Percentiles rank a stretch among this genome's conserved stretches.
Evolutionary conservation across 1,140 invertebrate species (phyloP).

Genomic region (Brachionus paranguensis): DNA sequence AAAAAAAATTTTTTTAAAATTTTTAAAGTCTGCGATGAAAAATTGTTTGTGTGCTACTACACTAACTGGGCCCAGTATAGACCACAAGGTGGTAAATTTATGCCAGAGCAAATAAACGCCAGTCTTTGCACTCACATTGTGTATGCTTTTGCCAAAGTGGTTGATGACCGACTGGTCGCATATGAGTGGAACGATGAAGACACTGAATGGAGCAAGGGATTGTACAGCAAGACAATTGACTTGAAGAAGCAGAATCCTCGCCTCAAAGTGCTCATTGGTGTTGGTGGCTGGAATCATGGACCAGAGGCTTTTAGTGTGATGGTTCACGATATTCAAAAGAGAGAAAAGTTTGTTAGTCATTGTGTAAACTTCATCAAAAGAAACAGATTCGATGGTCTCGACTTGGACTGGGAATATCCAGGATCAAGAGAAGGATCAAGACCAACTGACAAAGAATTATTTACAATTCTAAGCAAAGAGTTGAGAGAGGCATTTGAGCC

Average conservation of each 20-base stretch:
- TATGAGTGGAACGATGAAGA: slow-evolving; percentile 72
- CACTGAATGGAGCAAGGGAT: slow-evolving; percentile 13
- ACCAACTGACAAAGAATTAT: slow-evolving; percentile 40
- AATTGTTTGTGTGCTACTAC: slow-evolving; percentile 69
- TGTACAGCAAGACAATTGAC: background rate
- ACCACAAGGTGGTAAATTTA: slow-evolving; percentile 74
- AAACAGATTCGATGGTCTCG: slow-evolving; percentile 50
- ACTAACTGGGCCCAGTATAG: slow-evolving; percentile 88
- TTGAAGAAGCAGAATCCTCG: slow-evolving; percentile 55
- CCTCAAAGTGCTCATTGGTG: slow-evolving; percentile 70
- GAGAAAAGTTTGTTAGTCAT: slow-evolving; percentile 27
- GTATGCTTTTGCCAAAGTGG: slow-evolving; percentile 66
- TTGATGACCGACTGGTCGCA: slow-evolving; percentile 73
- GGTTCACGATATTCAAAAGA: slow-evolving; percentile 64
- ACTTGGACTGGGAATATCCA: slow-evolving; percentile 48
- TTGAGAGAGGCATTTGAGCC: background rate
- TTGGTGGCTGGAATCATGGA: slow-evolving; percentile 86
- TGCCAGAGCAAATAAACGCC: slow-evolving; percentile 74
- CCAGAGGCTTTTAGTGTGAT: slow-evolving; percentile 66
- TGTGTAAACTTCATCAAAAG: slow-evolving; percentile 51
- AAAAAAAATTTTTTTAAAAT: background rate
- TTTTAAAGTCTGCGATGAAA: slow-evolving; percentile 1
- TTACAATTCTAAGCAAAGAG: slow-evolving; percentile 9
- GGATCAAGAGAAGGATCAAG: slow-evolving; percentile 43
- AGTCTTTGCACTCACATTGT: slow-evolving; percentile 83